Percentiles rank a stretch among this genome's conserved stretches.
Evolutionary conservation across 1,140 invertebrate species (phyloP).

Genomic region (Euwallacea fornicatus): DNA sequence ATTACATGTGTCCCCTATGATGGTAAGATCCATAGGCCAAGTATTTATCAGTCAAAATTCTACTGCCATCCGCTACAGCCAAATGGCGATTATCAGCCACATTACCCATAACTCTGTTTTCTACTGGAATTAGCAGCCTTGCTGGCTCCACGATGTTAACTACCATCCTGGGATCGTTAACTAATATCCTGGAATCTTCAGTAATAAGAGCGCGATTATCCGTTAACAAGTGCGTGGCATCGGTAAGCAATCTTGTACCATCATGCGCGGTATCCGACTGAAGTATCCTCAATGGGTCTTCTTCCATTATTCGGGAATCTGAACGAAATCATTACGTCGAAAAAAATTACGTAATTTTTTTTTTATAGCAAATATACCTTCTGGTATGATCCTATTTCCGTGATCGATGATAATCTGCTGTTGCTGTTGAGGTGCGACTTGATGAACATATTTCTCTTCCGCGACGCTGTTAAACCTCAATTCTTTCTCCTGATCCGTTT

Average conservation of each 20-base stretch:
- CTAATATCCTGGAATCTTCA: conserved; percentile 43
- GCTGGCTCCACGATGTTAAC: conserved; percentile 47
- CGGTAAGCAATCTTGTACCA: conserved; percentile 43
- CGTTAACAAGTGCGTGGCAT: conserved; percentile 43
- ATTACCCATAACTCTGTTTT: conserved; percentile 46
- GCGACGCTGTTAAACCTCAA: conserved; percentile 34
- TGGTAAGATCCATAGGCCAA: conserved; percentile 51
- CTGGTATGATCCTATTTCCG: conserved; percentile 32
- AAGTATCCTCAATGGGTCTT: conserved; percentile 44
- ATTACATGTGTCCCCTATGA: conserved; percentile 49
- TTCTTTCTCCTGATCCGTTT: conserved; percentile 45
- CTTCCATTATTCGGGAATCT: conserved; percentile 43
- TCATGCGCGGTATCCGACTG: conserved; percentile 45
- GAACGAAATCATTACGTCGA: background rate
- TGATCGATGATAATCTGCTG: conserved; percentile 36
- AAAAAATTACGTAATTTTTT: background rate
- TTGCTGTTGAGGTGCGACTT: conserved; percentile 21
- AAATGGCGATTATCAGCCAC: conserved; percentile 49
- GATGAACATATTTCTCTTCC: background rate
- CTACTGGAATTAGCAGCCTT: conserved; percentile 45
- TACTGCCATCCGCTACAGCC: conserved; percentile 45
- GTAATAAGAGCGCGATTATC: conserved; percentile 43
- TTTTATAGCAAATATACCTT: conserved; percentile 9
- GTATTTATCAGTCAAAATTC: conserved; percentile 52
- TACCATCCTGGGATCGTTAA: conserved; percentile 42